A percentile compares a stretch with the other conserved stretches of the same genome.
Evolutionary conservation across 2,797 vertebrate genomes (phyloP).

Genomic region (Acanthis flammea): DNA sequence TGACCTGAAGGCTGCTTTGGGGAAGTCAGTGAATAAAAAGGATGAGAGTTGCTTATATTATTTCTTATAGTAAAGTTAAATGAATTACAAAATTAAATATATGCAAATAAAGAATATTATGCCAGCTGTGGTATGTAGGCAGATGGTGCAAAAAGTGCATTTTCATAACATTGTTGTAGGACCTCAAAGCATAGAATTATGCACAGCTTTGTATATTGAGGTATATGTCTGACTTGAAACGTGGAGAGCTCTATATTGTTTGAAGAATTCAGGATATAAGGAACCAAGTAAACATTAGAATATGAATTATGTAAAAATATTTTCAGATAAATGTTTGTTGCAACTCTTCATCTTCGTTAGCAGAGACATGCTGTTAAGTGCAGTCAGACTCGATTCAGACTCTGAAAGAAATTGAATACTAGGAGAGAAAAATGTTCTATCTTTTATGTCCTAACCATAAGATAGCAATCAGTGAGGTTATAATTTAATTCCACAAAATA

Average conservation of each 20-base stretch:
- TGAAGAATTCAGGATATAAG: background rate
- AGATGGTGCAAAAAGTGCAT: background rate
- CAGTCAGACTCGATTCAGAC: background rate
- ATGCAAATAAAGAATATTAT: background rate
- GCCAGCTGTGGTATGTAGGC: background rate
- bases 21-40: constrained; percentile 5
- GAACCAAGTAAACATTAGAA: background rate
- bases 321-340: background rate
- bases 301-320: background rate
- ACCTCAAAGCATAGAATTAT: background rate
- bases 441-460: background rate
- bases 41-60: background rate
- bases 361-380: background rate
- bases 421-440: background rate
- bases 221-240: background rate
- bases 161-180: background rate
- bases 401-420: background rate
- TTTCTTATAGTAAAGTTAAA: background rate
- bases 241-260: background rate
- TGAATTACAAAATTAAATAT: background rate
- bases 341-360: background rate
- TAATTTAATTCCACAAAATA: background rate
- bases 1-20: background rate
- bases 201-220: background rate
- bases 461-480: background rate